phyloP scores from a whole-genome alignment of 2,888 invertebrate species.

The Pherbina coryleti region DNA sequence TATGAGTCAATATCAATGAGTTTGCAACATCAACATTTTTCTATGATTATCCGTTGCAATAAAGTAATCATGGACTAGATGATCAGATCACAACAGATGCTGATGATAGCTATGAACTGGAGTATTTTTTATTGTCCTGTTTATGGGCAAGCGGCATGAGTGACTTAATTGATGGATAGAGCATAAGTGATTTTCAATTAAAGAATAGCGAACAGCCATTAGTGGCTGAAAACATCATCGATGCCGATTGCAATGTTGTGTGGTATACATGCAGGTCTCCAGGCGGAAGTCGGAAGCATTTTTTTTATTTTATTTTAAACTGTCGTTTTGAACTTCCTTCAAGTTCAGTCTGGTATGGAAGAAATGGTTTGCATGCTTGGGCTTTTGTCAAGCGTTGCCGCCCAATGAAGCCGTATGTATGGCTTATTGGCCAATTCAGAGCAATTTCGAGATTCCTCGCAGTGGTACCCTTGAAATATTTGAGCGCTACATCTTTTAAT shows the following conservation, averaged over 20 bases:
- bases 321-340: constrained; percentile 10
- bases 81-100: neutral
- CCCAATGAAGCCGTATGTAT: neutral
- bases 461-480: constrained; percentile 4
- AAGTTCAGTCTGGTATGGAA: neutral
- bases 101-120: neutral
- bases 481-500: constrained; percentile 11
- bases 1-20: constrained; percentile 6
- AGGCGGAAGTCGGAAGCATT: constrained; percentile 12
- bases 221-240: neutral
- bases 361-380: neutral
- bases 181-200: constrained; percentile 13
- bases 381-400: neutral
- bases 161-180: constrained; percentile 1
- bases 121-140: neutral
- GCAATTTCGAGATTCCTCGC: neutral
- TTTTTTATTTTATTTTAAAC: neutral
- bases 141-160: neutral
- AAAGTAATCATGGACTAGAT: neutral
- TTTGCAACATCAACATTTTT: constrained; percentile 1
- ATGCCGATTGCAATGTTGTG: neutral
- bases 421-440: neutral
- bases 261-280: neutral
- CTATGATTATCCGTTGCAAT: neutral
- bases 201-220: neutral